Percentiles rank a stretch among this genome's conserved stretches.
Conservation (phyloP, 2,797 vertebrate genomes). For the Petrocephalus sullivani region DNA sequence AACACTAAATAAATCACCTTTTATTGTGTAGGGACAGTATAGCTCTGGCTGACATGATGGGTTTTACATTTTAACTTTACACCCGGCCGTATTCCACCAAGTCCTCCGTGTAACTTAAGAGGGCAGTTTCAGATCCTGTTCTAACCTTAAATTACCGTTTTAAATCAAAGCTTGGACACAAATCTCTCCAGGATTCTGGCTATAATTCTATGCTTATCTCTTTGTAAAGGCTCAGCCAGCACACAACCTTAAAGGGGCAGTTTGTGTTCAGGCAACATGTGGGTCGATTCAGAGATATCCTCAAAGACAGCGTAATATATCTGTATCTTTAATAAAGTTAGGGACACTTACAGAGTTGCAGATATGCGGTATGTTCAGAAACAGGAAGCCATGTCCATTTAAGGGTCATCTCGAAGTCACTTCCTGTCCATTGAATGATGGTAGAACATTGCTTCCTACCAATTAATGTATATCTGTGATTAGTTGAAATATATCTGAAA, state of each 20-base stretch:
- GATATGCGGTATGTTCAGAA: background rate
- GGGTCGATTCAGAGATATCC: background rate
- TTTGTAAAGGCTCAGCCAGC: conserved; percentile 17
- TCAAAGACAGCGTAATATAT: background rate
- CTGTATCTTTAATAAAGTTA: background rate
- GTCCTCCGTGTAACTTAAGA: conserved; percentile 35
- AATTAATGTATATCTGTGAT: background rate
- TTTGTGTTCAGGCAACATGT: background rate
- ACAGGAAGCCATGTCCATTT: background rate
- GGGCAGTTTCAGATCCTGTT: conserved; percentile 49
- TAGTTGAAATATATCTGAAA: background rate
- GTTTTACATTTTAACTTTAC: conserved; percentile 61
- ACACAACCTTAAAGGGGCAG: background rate
- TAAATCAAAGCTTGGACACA: conserved; percentile 47
- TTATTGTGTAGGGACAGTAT: conserved; percentile 50
- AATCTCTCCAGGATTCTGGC: conserved; percentile 46
- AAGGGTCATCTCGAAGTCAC: background rate
- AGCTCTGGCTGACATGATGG: conserved; percentile 55
- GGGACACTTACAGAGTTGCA: background rate
- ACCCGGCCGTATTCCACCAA: conserved; percentile 36
- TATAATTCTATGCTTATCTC: conserved; percentile 25
- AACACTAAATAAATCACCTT: conserved; percentile 59
- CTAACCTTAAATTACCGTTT: conserved; percentile 56
- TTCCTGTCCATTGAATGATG: background rate
- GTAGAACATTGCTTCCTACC: background rate